Percentiles rank a stretch among this genome's conserved stretches.
phyloP scores from a whole-genome alignment of 2,888 invertebrate genomes.

The Nephrotoma flavescens region DNA sequence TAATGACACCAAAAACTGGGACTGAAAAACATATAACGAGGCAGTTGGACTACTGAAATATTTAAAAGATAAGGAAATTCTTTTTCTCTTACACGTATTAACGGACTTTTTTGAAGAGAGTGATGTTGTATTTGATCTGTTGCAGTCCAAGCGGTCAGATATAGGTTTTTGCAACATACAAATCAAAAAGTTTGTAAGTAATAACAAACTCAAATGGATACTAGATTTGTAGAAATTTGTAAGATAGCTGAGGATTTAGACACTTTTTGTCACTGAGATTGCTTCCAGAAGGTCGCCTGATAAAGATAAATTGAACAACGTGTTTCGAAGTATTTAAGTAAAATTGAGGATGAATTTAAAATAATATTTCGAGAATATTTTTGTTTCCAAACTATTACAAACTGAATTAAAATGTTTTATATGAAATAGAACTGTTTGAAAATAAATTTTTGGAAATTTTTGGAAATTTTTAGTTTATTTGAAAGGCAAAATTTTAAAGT shows the following conservation, averaged over 20 bases:
- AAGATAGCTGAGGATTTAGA: not conserved
- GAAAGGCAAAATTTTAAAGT: not conserved
- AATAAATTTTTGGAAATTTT: not conserved
- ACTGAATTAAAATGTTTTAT: not conserved
- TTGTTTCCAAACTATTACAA: not conserved
- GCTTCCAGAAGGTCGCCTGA: not conserved
- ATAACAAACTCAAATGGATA: not conserved
- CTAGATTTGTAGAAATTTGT: not conserved
- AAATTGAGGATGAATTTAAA: not conserved
- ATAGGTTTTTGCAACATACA: not conserved
- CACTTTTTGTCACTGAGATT: not conserved
- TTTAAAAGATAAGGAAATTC: not conserved
- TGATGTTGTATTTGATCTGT: not conserved
- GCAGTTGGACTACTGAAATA: not conserved
- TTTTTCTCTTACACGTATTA: not conserved
- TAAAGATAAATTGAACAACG: not conserved
- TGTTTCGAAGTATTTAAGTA: not conserved
- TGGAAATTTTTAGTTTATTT: not conserved
- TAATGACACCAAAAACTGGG: not conserved
- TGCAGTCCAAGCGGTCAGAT: not conserved
- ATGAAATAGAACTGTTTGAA: not conserved
- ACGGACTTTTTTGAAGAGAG: not conserved
- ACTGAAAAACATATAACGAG: not conserved
- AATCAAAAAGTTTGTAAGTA: not conserved
- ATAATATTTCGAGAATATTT: not conserved